A percentile compares a stretch with the other conserved stretches of the same genome.
Evolutionary conservation across 53 echinoderm and acorn worm species (phyloP).

Genomic region (Holothuria scabra): DNA sequence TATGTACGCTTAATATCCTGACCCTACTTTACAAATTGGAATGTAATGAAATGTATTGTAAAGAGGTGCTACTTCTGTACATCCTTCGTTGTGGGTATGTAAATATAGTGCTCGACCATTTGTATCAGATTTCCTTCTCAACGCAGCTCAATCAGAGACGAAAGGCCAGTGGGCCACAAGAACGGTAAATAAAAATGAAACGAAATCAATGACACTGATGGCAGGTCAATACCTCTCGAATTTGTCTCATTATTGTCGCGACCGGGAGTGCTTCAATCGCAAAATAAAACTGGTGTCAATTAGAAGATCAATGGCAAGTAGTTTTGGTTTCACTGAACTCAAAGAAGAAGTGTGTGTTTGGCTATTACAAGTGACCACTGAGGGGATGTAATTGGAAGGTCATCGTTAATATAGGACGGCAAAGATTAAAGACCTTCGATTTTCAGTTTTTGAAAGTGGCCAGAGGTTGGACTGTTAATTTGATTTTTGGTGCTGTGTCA

Average conservation of each 20-base stretch:
- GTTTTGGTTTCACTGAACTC: not conserved
- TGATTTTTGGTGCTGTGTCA: too few species aligned
- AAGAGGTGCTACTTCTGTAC: too few species aligned
- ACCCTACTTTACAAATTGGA: too few species aligned
- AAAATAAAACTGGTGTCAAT: slow-evolving; percentile 31
- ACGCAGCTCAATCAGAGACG: too few species aligned
- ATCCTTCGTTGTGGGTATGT: too few species aligned
- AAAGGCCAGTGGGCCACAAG: too few species aligned
- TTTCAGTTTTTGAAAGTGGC: too few species aligned
- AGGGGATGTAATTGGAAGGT: slow-evolving; percentile 26
- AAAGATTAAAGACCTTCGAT: not conserved
- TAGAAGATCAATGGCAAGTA: not conserved
- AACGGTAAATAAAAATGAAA: not conserved
- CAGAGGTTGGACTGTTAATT: too few species aligned
- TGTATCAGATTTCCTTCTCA: too few species aligned
- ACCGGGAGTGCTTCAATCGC: not conserved
- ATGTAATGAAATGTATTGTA: too few species aligned
- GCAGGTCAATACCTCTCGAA: slow-evolving; percentile 14
- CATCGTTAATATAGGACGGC: slow-evolving; percentile 15
- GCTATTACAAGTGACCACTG: not conserved
- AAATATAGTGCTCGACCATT: too few species aligned
- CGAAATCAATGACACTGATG: slow-evolving; percentile 12
- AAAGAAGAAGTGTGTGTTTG: not conserved
- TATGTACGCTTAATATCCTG: too few species aligned
- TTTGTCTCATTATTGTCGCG: slow-evolving; percentile 1